Evolutionary conservation across 2,888 invertebrate species (phyloP).

Genomic region (Plagodis pulveraria): DNA sequence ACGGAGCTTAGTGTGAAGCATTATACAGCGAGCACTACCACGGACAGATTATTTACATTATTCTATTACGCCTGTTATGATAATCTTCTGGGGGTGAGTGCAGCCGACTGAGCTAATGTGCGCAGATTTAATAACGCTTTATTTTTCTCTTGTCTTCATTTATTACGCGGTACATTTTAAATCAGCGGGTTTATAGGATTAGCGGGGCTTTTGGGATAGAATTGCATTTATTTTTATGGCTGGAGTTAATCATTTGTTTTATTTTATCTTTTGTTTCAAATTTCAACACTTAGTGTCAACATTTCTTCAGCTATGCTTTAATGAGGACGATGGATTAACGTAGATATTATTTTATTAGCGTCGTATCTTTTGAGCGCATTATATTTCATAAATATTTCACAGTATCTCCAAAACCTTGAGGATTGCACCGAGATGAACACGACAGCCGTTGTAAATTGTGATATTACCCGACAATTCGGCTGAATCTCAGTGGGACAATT

Average conservation of each 20-base stretch:
- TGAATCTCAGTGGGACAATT: conserved; percentile 80
- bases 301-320: not conserved
- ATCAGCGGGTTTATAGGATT: conserved; percentile 41
- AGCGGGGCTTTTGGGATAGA: conserved; percentile 31
- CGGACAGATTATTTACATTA: conserved; percentile 73
- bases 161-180: conserved; percentile 42
- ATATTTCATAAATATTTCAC: not conserved
- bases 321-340: no score
- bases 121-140: conserved; percentile 60
- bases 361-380: no score
- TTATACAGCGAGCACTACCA: conserved; percentile 67
- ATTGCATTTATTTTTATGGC: conserved; percentile 31
- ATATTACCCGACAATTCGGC: conserved; percentile 69
- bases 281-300: conserved; percentile 30
- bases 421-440: conserved; percentile 57
- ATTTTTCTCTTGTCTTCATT: conserved; percentile 56
- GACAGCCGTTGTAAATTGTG: conserved; percentile 52
- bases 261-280: conserved; percentile 26
- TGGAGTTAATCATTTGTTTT: conserved; percentile 26
- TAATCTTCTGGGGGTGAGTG: conserved; percentile 73
- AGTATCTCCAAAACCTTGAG: not conserved
- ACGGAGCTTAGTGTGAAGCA: conserved; percentile 65
- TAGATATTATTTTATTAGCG: no score
- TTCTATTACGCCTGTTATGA: conserved; percentile 77
- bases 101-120: conserved; percentile 59